Evolutionary conservation across 2,888 invertebrate species (phyloP), one percentile per base, ranked within the genome.

Genomic region (Elysia crispata): DNA sequence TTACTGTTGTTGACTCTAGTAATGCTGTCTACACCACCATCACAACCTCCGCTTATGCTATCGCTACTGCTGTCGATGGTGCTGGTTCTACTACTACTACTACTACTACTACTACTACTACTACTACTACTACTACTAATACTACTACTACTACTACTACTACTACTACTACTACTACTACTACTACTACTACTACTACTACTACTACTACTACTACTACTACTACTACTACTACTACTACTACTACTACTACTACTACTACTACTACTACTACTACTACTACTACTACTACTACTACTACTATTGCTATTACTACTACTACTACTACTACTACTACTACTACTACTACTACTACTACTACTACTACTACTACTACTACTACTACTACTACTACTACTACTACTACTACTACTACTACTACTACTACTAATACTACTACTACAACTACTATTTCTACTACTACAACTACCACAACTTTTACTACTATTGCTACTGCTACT

Each of bases 221-320:
- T 73, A 73, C 54, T 73, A 73, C 54, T 73, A 73, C 54, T 73
- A 73, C 54, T 73, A 73, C 54, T 73, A 73, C 54, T 73, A 73
- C 54, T 73, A 73, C 54, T 73, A 73, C 54, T 73, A 73, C 54
- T 73, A 73, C 54, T 73, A 49, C 54, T 73, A 50, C 54, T 73
- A 73, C 54, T 73, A 73, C 54, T 73, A 73, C 57, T 73, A 73
- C 57, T 73, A 73, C 57, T 73, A 73, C 57, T 73, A 73, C 57
- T 73, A 73, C 57, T 73, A 73, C 57, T 73, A 73, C 57, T 73
- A 73, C 57, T 73, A 50, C 57, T 73, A 73, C 57, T 73, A 73
- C 57, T 73, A 73, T 31, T 73, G 54, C 25, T 50, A 54, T 25
- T 73, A 73, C 54, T 73, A 73, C 54, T 73, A 73, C 50, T 73